phyloP scores from a whole-genome alignment of 1,140 invertebrate species.

The Cydia pomonella region DNA sequence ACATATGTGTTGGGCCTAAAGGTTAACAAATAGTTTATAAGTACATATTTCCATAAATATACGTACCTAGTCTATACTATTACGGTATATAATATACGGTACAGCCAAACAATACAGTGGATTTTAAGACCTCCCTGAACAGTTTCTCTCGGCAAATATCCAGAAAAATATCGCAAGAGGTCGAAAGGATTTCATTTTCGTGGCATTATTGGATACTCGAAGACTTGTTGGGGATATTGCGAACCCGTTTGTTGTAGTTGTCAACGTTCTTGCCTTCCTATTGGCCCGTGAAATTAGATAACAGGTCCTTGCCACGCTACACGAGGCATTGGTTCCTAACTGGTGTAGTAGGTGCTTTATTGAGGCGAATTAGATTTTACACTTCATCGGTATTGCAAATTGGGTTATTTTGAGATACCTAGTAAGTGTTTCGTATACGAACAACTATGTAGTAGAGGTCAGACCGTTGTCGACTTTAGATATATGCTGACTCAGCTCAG shows the following conservation, averaged over 20 bases:
- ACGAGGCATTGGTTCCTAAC: background rate
- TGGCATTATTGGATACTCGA: constrained; percentile 29
- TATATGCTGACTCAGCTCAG: no score
- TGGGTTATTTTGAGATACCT: background rate
- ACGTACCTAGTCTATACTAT: no score
- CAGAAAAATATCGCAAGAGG: constrained; percentile 12
- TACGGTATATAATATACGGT: no score
- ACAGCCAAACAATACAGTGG: no score
- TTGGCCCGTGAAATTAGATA: constrained; percentile 48
- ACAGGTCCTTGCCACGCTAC: constrained; percentile 38
- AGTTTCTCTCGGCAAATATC: background rate
- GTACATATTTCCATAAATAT: no score
- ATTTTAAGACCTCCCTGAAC: background rate
- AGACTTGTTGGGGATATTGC: constrained; percentile 22
- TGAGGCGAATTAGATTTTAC: constrained; percentile 3
- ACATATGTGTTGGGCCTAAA: no score
- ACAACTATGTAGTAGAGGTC: no score
- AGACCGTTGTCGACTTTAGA: no score
- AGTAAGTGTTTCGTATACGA: background rate
- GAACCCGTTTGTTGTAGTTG: constrained; percentile 21
- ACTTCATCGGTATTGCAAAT: background rate
- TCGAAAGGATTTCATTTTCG: constrained; percentile 28
- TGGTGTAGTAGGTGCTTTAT: background rate
- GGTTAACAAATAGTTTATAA: no score
- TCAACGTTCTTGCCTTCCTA: constrained; percentile 41